Evolutionary conservation across 2,888 invertebrate species (phyloP).

Genomic region (Fragum whitleyi): DNA sequence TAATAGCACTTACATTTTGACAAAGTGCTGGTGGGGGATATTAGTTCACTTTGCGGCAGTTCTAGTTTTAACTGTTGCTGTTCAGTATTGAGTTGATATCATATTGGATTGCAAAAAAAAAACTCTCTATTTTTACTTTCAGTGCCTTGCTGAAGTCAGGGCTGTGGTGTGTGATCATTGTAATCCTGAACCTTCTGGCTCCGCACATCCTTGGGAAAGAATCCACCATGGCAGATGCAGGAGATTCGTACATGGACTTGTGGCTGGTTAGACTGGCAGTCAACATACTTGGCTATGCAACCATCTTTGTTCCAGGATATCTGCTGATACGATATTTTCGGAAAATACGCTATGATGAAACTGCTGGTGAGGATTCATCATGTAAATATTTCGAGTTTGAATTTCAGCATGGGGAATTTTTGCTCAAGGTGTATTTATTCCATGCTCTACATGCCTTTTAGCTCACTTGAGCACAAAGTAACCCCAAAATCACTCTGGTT

Average conservation of each 20-base stretch:
- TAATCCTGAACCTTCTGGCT: conserved; percentile 66
- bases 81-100: background rate
- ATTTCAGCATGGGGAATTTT: background rate
- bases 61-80: background rate
- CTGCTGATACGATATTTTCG: conserved; percentile 93
- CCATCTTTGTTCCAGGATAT: conserved; percentile 94
- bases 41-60: too few species aligned
- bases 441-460: background rate
- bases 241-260: conserved; percentile 73
- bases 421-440: too few species aligned
- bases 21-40: too few species aligned
- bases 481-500: too few species aligned
- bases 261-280: conserved; percentile 92
- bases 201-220: conserved; percentile 67
- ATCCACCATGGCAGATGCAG: conserved; percentile 44
- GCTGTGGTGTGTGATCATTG: conserved; percentile 53
- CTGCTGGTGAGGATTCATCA: conserved; percentile 88
- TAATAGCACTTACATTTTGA: too few species aligned
- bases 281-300: conserved; percentile 94
- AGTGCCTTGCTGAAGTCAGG: conserved; percentile 65
- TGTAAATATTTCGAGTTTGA: conserved; percentile 9
- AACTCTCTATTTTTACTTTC: conserved; percentile 46
- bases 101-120: background rate
- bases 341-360: conserved; percentile 90
- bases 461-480: too few species aligned